Evolutionary conservation across 2,888 invertebrate species (phyloP), one percentile per base, ranked within the genome.

Genomic region (Copidosoma aretas): DNA sequence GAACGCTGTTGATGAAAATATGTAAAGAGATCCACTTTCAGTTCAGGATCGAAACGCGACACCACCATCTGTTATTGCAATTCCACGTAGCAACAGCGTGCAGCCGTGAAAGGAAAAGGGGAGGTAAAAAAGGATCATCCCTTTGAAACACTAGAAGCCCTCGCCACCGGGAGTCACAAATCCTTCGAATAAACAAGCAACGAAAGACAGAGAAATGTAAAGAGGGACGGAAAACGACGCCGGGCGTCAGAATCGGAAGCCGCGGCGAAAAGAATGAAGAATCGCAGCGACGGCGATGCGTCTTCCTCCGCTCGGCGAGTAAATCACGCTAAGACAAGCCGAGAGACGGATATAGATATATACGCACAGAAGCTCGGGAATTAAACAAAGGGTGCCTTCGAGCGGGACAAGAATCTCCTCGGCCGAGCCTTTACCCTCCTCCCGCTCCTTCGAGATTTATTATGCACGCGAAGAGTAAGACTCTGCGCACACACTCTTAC

Each of bases 251-350:
- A 56, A 57, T 43, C 21, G 59, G 60, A 57, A 63, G 59, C 46
- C 21, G 25, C n/a, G 41, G 53, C 51, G 56, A 25, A 52, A 63
- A 52, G 22, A 52, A 52, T n/a, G 12, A 52, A 52, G n/a, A 19
- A 52, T 19, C 5, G 17, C n/a, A 52, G 43, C 43, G 43, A 46
- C 43, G 43, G 12, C 43, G 12, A 46, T 17, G 17, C 43, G 43
- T 15, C 17, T 41, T 21, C 41, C 41, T 32, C 32, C 32, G 32
- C 32, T 32, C 32, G 32, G 57, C 10, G 53, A 70, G 67, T 70
- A 70, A 67, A 70, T 70, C 67, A 70, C 70, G 60, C 46, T 67
- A 67, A 70, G 70, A 67, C 66, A 70, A 60, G 51, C 43, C 41
- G 57, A 41, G 43, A 46, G 17, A 46, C n/a, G 14, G 41, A 41